Conservation (phyloP, 2,113 vertebrate genomes). For the Nibea albiflora region DNA sequence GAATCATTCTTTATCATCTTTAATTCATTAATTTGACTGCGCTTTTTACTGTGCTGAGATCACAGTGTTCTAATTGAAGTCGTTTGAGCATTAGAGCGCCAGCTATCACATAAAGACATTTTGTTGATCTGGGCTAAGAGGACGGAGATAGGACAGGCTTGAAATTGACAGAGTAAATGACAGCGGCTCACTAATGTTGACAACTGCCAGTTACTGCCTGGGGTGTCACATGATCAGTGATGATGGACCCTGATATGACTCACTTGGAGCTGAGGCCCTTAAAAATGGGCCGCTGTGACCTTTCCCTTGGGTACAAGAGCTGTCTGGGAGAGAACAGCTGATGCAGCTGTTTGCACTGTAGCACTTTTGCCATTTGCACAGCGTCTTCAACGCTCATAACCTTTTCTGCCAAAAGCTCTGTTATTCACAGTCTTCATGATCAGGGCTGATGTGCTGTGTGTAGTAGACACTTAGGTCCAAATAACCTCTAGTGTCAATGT, state of each 20-base stretch:
- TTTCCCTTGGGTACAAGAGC: slow-evolving; percentile 75
- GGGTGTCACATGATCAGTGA: slow-evolving; percentile 73
- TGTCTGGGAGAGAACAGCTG: slow-evolving; percentile 73
- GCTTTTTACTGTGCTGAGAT: slow-evolving; percentile 42
- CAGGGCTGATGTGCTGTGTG: slow-evolving; percentile 48
- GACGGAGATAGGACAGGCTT: slow-evolving; percentile 40
- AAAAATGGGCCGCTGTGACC: slow-evolving; percentile 76
- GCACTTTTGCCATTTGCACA: slow-evolving; percentile 72
- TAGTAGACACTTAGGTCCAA: slow-evolving; percentile 42
- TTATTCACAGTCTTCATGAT: slow-evolving; percentile 64
- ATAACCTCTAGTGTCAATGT: slow-evolving; percentile 48
- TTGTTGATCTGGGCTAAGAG: slow-evolving; percentile 50
- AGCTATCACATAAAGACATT: slow-evolving; percentile 24
- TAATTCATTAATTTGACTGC: slow-evolving; percentile 21
- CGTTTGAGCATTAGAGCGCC: not conserved
- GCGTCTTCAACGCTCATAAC: slow-evolving; percentile 69
- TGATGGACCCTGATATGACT: slow-evolving; percentile 75
- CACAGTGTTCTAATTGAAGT: slow-evolving; percentile 34
- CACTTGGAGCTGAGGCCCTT: slow-evolving; percentile 67
- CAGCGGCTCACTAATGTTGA: slow-evolving; percentile 74
- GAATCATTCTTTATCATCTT: slow-evolving; percentile 39
- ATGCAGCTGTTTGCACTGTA: slow-evolving; percentile 73
- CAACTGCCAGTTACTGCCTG: slow-evolving; percentile 73
- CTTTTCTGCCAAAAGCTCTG: slow-evolving; percentile 75
- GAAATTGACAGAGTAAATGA: slow-evolving; percentile 73